Base-by-base conservation (phyloP, 2,888 invertebrate genomes). In the Oscheius sp. region DNA sequence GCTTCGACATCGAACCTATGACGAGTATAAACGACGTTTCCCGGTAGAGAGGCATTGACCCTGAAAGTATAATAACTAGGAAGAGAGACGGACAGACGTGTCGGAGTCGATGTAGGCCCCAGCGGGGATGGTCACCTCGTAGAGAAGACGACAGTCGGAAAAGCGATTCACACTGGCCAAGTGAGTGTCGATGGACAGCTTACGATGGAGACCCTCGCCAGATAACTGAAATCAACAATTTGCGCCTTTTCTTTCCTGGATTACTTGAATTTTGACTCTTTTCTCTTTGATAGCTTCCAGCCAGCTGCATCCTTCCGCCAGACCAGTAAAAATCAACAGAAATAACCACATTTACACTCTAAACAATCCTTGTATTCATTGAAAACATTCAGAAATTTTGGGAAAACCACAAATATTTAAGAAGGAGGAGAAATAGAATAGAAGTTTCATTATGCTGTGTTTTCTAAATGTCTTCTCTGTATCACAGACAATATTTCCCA, bases 71-170 rank as follows among this genome's bases (percentile, higher is more conserved):
- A 6, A 43, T 13, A 43, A 3, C 61, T 6, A 35, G 35, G 9
- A 35, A 35, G 35, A 3, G 35, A 35, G n/a, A 35, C 35, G 35
- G 35, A 3, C 35, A n/a, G 5, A 72, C 72, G 25, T 66, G 49
- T 72, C 66, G 16, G 55, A 35, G 23, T 72, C 72, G 23, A 72
- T 56, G 46, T 72, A 72, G 9, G 72, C 72, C 41, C 72, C 72
- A 16, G 55, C 45, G 12, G 72, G 64, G 13, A 72, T 35, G 3
- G 49, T 45, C 1, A 72, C 12, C 23, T 66, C 66, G 41, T 72
- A 72, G 21, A 72, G 64, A 13, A 72, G 35, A 13, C 72, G 53
- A 52, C 72, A 72, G 18, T 72, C 72, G 12, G 45, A 43, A 18
- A 72, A 72, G 53, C 72, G 58, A 9, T 64, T 64, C n/a, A 45